Conservation (phyloP, 2,113 vertebrate species). For the Synodontis membranacea region DNA sequence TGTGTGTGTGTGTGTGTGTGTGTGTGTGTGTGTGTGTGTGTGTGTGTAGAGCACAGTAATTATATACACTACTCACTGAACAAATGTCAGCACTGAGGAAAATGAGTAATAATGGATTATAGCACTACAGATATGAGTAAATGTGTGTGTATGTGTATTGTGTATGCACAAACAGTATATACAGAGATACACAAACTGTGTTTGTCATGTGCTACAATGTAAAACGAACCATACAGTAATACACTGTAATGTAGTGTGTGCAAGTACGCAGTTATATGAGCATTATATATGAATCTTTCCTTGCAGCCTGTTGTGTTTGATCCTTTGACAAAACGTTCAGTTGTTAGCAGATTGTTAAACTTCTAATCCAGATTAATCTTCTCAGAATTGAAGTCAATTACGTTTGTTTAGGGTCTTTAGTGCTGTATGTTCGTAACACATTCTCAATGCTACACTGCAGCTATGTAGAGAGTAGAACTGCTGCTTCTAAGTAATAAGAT, state of each 20-base stretch:
- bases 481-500: not conserved
- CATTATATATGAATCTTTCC: too few species aligned
- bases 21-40: not conserved
- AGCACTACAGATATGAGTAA: not conserved
- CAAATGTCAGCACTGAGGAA: not conserved
- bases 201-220: not conserved
- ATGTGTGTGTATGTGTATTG: not conserved
- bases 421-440: not conserved
- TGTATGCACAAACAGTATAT: not conserved
- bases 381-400: not conserved
- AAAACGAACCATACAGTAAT: not conserved
- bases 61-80: not conserved
- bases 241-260: not conserved
- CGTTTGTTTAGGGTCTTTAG: not conserved
- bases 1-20: constrained; percentile 10
- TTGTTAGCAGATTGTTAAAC: not conserved
- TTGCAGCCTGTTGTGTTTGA: too few species aligned
- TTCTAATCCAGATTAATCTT: not conserved
- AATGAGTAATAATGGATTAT: not conserved
- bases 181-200: not conserved
- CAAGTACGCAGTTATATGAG: too few species aligned
- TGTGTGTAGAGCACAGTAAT: not conserved
- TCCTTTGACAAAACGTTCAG: too few species aligned
- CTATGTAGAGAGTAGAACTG: not conserved
- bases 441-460: not conserved